Evolutionary conservation across 2,113 vertebrate species (phyloP).

Genomic region (Anas platyrhynchos): DNA sequence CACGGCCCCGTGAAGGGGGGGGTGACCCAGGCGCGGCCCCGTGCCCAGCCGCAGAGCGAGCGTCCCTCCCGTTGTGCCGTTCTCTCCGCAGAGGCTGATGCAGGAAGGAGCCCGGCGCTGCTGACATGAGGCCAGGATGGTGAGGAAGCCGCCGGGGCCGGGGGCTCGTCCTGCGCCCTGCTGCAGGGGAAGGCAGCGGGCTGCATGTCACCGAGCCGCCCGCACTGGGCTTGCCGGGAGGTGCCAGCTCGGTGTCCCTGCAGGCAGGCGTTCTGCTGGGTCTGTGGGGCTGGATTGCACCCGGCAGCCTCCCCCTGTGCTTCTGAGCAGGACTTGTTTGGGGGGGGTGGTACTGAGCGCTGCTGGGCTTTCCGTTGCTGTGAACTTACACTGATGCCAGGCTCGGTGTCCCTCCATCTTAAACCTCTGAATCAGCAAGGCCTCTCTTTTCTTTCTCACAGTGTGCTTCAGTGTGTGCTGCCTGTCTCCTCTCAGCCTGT

Average conservation of each 20-base stretch:
- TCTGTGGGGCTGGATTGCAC: not conserved
- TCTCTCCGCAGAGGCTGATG: conserved; percentile 7
- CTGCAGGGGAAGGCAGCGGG: not conserved
- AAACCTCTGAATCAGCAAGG: not conserved
- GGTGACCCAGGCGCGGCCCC: too few relatives aligned
- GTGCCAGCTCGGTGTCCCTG: not conserved
- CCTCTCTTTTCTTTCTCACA: accelerated
- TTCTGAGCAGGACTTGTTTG: not conserved
- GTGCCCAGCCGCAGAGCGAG: too few relatives aligned
- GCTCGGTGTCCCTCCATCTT: not conserved
- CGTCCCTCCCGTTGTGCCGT: not conserved
- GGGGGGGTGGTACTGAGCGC: not conserved
- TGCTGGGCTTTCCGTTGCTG: not conserved
- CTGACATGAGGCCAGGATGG: conserved; percentile 47
- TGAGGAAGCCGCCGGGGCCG: conserved; percentile 17
- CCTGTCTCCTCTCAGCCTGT: not conserved
- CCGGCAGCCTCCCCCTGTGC: not conserved
- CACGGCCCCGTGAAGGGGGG: too few relatives aligned
- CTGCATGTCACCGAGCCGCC: not conserved
- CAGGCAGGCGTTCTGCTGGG: accelerated
- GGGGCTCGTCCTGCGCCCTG: not conserved
- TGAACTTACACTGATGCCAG: not conserved
- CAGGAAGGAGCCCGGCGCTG: not conserved
- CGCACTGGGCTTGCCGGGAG: not conserved
- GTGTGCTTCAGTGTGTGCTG: not conserved